phyloP scores from a whole-genome alignment of 2,797 vertebrate species.

The Anas acuta region DNA sequence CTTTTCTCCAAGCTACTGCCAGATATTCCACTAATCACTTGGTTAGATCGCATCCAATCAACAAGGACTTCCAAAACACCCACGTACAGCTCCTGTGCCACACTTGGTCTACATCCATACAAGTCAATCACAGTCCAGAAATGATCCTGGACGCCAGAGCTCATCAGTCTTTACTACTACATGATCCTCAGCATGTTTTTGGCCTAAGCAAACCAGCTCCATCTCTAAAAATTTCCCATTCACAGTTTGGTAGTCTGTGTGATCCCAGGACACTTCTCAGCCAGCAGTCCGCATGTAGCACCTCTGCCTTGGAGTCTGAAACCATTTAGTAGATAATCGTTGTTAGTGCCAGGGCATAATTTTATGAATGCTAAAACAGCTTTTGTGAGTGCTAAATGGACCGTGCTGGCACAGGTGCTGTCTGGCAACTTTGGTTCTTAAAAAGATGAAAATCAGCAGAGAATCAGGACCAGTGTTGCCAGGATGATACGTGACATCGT shows the following conservation, averaged over 20 bases:
- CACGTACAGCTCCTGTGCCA: not conserved
- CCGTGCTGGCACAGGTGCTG: not conserved
- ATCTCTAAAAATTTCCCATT: not conserved
- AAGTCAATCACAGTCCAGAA: not conserved
- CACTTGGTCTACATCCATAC: too few species aligned
- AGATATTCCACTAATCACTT: not conserved
- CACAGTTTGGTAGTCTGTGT: not conserved
- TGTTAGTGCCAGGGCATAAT: not conserved
- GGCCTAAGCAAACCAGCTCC: not conserved
- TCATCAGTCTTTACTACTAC: rapidly evolving
- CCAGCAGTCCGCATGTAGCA: not conserved
- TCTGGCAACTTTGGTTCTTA: not conserved
- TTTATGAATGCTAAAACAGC: not conserved
- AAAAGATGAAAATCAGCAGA: not conserved
- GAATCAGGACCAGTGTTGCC: not conserved
- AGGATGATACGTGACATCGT: not conserved
- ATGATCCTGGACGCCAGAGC: too few species aligned
- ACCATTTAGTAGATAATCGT: not conserved
- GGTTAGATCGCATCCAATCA: rapidly evolving
- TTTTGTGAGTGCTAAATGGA: not conserved
- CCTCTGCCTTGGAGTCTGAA: not conserved
- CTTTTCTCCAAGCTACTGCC: not conserved
- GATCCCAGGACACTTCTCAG: not conserved
- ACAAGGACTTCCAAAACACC: not conserved
- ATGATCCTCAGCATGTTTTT: not conserved